Evolutionary conservation across 2,797 vertebrate genomes (phyloP), one percentile per base, ranked within the genome.

Genomic region (Periparus ater): DNA sequence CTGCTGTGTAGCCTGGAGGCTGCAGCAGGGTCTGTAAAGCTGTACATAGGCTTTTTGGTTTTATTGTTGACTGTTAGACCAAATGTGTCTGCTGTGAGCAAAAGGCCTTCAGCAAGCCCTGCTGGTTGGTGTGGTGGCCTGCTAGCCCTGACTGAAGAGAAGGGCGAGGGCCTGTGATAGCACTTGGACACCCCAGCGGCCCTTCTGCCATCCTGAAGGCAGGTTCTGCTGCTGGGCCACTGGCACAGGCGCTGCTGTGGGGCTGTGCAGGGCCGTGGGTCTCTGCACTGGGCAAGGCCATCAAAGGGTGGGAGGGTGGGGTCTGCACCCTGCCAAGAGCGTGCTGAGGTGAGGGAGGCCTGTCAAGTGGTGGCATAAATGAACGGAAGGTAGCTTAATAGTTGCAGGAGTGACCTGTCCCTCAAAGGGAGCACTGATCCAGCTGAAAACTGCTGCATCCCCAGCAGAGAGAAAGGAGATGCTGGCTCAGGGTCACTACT

Each of bases 1-100:
- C 40, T 76, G 29, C 38, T 88, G 40, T 32, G 50, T 18, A 76
- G 30, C 57, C 70, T 58, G 73, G 70, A 53, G 67, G 26, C 44
- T 84, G 62, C 80, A 86, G 62, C 87, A 45, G 77, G 82, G 63
- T 48, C 82, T 91, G 61, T 45, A 8, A 40, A 74, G 65, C 62
- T 95, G 87, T 91, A 92, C 55, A 83, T 85, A 91, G 63, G 75
- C 86, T 95, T 94, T 94, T 65, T 80, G 84, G 71, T 36, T 95
- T 94, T 61, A 67, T 50, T 58, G 16, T 74, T 91, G 76, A 91
- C 85, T 95, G 80, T 92, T 79, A 79, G 44, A 81, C 58, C 55
- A 68, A 29, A 88, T 21, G 50, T 57, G 67, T 86, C 63, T 51
- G 74, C 85, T 40, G 32, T 14, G 66, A 73, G 34, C 79, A 73